Base-by-base conservation (phyloP, 1,140 invertebrate genomes). In the Musca domestica region DNA sequence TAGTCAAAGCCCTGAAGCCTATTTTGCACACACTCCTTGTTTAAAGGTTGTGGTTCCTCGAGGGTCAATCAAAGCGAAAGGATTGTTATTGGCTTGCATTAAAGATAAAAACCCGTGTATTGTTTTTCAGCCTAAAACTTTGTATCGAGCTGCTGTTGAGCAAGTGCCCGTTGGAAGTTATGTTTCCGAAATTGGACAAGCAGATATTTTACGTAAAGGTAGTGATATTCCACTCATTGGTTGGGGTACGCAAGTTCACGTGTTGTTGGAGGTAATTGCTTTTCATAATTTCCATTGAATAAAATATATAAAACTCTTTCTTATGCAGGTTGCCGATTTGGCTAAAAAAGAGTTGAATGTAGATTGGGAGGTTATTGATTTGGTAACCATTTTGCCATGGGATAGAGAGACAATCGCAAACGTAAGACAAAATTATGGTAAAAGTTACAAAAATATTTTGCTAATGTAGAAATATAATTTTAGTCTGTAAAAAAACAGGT, bases 191-290 rank as follows among this genome's bases (percentile, higher is more conserved):
- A 82, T 99, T 3, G 94, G 92, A 41, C 92, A 96, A 83, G 98
- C 96, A 20, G 95, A 99, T 77, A 82, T 99, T 56, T 75, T 99
- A 12, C 82, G 87, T 68, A 86, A 92, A 88, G 97, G 96, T 91
- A 87, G 88, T 70, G 91, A 95, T 75, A 88, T 97, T 0, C 99
- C 98, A 0, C 80, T 99, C 54, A 85, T 99, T 66, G 95, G 92
- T 17, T 99, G 96, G 96, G 98, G 97, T 52, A 98, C 96, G 10
- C 96, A 99, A 83, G 88, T 98, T 1, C 95, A 98, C 83, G 94
- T 98, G 22, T 75, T 97, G 48, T 82, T 90, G 67, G 96, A 99
- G 81, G 80, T 80, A 66, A 17, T 12, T 20, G 17, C n/a, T 7
- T 9, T 5, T 41, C 1, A 12, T 9, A 23, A 15, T 27, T 22